Conservation (phyloP, 2,888 invertebrate species). For the Heliconius ethilla region DNA sequence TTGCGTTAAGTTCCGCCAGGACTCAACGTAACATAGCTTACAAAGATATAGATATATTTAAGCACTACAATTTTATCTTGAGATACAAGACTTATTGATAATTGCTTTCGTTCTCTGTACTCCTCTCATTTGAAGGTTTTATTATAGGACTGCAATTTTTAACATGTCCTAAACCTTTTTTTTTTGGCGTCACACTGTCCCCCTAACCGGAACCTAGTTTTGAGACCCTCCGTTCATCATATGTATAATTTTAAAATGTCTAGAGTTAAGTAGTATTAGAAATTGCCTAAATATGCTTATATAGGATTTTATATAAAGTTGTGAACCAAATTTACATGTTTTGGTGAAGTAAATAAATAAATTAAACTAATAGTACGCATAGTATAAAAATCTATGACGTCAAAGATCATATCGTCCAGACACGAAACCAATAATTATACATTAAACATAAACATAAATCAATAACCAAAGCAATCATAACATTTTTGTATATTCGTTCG, state of each 20-base stretch:
- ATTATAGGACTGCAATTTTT: background rate
- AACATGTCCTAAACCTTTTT: too few species aligned
- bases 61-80: background rate
- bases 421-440: background rate
- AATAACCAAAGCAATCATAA: background rate
- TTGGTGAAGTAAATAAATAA: background rate
- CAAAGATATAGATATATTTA: too few species aligned
- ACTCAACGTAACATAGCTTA: too few species aligned
- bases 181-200: too few species aligned
- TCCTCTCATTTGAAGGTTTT: background rate
- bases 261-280: too few species aligned
- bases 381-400: background rate
- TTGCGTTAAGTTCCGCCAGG: too few species aligned
- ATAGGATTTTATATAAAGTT: too few species aligned
- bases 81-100: background rate
- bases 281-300: too few species aligned
- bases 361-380: background rate
- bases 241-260: too few species aligned
- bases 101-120: background rate
- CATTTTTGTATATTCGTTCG: background rate
- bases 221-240: too few species aligned
- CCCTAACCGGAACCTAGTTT: too few species aligned
- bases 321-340: too few species aligned
- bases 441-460: constrained; percentile 5
- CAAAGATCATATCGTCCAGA: background rate